Evolutionary conservation across 2,888 invertebrate species (phyloP), one percentile per base, ranked within the genome.

Genomic region (Dione juno): DNA sequence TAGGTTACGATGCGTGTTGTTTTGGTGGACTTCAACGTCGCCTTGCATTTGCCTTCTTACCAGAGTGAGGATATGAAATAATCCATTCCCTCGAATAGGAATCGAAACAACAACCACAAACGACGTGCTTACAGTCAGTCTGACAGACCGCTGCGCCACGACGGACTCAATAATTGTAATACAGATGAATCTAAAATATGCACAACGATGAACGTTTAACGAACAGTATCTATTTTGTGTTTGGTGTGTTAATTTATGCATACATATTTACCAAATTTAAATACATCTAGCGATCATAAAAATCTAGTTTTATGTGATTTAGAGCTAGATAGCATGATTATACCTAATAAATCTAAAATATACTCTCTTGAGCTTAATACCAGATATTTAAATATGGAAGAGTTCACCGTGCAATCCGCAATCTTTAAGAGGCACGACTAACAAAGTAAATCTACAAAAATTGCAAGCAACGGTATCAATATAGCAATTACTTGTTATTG

Each of bases 401-500:
- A 41, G 28, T 10, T 45, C 10, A 45, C 28, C 45, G 28, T 28
- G 61, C 21, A 28, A n/a, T 61, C 6, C 45, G 19, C n/a, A 61
- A 16, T 61, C 43, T 45, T 35, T 45, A 52, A 50, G 21, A 64
- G 14, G 48, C 64, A 50, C 52, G 9, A 40, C 52, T 13, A 64
- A 50, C 35, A 9, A 52, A 40, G 2, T 40, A 21, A 52, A 64
- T 50, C 40, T 52, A 52, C 48, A 40, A 52, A 64, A 64, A 19
- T 14, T 52, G 50, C 63, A 64, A 53, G n/a, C 48, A 71, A 64
- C 72, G 66, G 58, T 53, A 58, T 35, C 66, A 64, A 69, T 67
- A 66, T 58, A 50, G 59, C 65, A 61, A 72, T 72, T 66, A 58
- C 40, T 48, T 64, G 68, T 70, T 74, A 74, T 68, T 48, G 70